Evolutionary conservation across 2,113 vertebrate genomes (phyloP).

Genomic region (Lepidiolamprologus cunningtoni): DNA sequence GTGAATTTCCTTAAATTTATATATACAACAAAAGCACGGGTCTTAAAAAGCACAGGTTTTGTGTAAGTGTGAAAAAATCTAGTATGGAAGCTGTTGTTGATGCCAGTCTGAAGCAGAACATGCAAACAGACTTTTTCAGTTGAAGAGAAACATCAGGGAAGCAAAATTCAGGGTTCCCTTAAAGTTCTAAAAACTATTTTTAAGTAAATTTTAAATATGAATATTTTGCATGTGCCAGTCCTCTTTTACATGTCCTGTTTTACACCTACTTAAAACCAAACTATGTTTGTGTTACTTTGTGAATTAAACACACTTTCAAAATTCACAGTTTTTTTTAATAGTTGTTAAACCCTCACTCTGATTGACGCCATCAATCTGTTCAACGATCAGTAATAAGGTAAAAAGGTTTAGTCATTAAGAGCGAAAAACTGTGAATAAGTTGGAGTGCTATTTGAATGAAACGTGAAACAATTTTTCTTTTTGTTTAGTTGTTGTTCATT

Average conservation of each 20-base stretch:
- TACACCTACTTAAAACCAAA: not conserved
- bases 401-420: not conserved
- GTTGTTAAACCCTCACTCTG: not conserved
- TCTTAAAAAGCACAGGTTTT: not conserved
- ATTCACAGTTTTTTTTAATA: not conserved
- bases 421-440: not conserved
- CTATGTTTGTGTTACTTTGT: not conserved
- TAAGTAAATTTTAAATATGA: not conserved
- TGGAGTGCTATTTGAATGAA: not conserved
- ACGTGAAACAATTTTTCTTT: not conserved
- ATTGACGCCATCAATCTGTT: not conserved
- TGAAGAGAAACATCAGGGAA: slow-evolving; percentile 2
- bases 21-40: not conserved
- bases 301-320: not conserved
- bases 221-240: not conserved
- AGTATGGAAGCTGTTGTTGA: not conserved
- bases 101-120: not conserved
- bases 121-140: not conserved
- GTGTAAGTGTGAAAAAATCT: not conserved
- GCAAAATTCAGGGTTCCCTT: not conserved
- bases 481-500: not conserved
- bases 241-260: not conserved
- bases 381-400: not conserved
- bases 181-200: not conserved
- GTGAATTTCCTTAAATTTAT: not conserved